phyloP scores from a whole-genome alignment of 2,888 invertebrate genomes.

The Agrochola circellaris region DNA sequence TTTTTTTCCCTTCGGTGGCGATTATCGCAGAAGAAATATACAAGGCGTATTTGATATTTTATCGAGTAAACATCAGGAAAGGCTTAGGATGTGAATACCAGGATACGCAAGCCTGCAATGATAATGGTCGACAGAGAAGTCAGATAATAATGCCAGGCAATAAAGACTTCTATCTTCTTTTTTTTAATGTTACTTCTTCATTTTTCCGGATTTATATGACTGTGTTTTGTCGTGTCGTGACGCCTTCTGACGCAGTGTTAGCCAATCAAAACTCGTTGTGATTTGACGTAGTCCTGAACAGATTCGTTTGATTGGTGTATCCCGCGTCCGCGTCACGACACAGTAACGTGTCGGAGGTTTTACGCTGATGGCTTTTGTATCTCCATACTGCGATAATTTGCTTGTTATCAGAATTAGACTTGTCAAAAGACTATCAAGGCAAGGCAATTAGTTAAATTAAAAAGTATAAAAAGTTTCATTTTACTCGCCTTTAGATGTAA shows the following conservation, averaged over 20 bases:
- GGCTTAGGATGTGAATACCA: neutral
- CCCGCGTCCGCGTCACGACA: too few relatives aligned
- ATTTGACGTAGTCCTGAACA: too few relatives aligned
- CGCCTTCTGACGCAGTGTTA: too few relatives aligned
- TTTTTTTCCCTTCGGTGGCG: too few relatives aligned
- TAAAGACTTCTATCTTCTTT: neutral
- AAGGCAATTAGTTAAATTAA: conserved; percentile 22
- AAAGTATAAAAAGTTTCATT: conserved; percentile 2
- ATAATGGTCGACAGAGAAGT: neutral
- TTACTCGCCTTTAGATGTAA: neutral
- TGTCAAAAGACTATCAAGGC: conserved; percentile 24
- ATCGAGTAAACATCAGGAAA: neutral
- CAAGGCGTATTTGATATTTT: neutral
- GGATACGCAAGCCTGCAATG: neutral
- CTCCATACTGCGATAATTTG: conserved; percentile 12
- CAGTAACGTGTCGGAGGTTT: neutral
- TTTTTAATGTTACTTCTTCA: too few relatives aligned
- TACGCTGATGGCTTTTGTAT: conserved; percentile 1
- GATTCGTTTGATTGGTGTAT: too few relatives aligned
- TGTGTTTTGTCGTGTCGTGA: too few relatives aligned
- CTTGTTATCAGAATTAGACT: conserved; percentile 14
- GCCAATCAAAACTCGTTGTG: too few relatives aligned
- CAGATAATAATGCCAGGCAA: neutral
- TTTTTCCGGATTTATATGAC: too few relatives aligned
- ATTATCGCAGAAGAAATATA: conserved; percentile 7